Evolutionary conservation across 2,113 vertebrate genomes (phyloP), one percentile per base, ranked within the genome.

Genomic region (Capreolus pygargus): DNA sequence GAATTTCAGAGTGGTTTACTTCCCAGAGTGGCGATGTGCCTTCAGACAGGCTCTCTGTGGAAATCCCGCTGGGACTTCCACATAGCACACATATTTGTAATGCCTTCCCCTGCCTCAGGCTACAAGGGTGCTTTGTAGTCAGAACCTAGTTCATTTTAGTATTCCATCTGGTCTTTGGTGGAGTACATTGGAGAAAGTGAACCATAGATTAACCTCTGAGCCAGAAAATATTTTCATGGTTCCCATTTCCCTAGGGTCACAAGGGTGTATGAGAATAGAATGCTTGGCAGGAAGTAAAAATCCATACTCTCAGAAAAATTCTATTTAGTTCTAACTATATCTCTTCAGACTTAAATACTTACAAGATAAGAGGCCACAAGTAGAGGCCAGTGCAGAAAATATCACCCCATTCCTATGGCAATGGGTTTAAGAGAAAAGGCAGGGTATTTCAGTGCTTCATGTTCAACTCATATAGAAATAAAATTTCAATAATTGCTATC

Each of bases 71-170:
- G 98, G 97, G 98, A 93, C 28, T 81, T 96, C 95, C 64, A 98
- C 97, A 98, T 97, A 97, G 92, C 97, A 97, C 60, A 97, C 97
- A 98, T 98, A 98, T 70, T 98, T 98, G 96, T 74, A 95, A 97
- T 98, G 95, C 96, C 86, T 97, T 97, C 84, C 94, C 25, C 92
- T 95, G 95, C 97, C 95, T 98, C 86, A 50, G 95, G 97, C 96
- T 88, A 95, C 52, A 89, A 97, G 95, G 92, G 89, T 97, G 96
- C 96, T 98, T 98, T 97, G 97, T 98, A 97, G 95, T 98, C 86
- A 95, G 96, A 96, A 96, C 93, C 86, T 70, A 95, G 88, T 93
- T 98, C 97, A 61, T 97, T 97, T 97, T 94, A 82, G 95, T 89
- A 61, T 97, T 87, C 95, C 98, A 98, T 98, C 97, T 98, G 98